Evolutionary conservation across 2,113 vertebrate genomes (phyloP).

Genomic region (Petroica traversi): DNA sequence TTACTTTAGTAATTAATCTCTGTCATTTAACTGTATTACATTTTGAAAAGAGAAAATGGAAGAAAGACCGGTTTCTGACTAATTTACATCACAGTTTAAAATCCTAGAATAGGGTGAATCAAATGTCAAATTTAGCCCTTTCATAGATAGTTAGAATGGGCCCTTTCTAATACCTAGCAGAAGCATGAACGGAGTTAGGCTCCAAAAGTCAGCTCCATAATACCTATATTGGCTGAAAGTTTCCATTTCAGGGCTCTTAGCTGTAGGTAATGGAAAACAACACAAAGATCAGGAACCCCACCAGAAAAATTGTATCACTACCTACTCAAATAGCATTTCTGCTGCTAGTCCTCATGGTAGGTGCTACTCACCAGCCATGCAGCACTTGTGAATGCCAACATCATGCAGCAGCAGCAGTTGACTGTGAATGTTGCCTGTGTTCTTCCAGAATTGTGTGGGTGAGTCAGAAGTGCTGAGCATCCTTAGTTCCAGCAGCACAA

Average conservation of each 20-base stretch:
- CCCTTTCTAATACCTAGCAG: not conserved
- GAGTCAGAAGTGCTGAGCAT: not conserved
- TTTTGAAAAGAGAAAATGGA: slow-evolving; percentile 84
- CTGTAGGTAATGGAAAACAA: not conserved
- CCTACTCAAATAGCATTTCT: not conserved
- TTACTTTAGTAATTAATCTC: slow-evolving; percentile 85
- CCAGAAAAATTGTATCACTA: not conserved
- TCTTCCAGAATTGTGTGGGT: fast-evolving
- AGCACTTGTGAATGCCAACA: not conserved
- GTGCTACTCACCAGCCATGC: not conserved
- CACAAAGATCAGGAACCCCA: not conserved
- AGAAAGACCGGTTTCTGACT: slow-evolving; percentile 79
- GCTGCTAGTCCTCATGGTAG: not conserved
- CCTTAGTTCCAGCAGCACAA: not conserved
- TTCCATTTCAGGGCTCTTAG: not conserved
- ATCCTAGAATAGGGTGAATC: slow-evolving; percentile 73
- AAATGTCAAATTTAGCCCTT: slow-evolving; percentile 75
- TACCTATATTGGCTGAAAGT: not conserved
- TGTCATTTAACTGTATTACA: slow-evolving; percentile 83
- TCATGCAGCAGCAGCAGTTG: not conserved
- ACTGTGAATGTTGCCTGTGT: not conserved
- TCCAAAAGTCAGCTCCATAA: not conserved
- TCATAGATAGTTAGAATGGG: slow-evolving; percentile 43
- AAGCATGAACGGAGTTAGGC: not conserved
- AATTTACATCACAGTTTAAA: slow-evolving; percentile 83